Percentiles rank a stretch among this genome's conserved stretches.
These are phyloP conservation scores for Drosophila tripunctata DNA, from an alignment of 2,888 invertebrate genomes.

Conservation along the genomic window DNA sequence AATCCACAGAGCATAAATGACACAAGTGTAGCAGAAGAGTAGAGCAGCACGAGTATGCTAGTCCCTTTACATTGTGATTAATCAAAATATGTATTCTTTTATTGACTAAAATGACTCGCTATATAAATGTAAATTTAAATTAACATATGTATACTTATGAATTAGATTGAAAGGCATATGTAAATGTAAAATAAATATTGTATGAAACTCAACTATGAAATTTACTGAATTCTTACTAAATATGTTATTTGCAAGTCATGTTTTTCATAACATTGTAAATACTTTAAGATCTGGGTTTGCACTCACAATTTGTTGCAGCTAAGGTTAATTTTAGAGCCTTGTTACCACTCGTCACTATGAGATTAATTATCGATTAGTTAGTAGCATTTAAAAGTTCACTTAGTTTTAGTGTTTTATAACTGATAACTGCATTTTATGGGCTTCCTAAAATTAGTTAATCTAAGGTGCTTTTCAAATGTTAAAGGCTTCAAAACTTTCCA, in stretches of 20 bases:
- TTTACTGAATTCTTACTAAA: neutral
- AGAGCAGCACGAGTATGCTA: neutral
- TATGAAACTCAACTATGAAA: neutral
- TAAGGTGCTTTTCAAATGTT: neutral
- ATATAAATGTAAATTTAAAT: neutral
- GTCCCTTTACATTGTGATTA: slow-evolving; percentile 14
- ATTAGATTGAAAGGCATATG: neutral
- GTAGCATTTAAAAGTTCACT: neutral
- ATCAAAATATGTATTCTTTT: neutral
- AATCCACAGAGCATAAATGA: neutral
- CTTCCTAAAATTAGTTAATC: neutral
- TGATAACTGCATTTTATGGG: neutral
- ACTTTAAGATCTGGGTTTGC: too few relatives aligned
- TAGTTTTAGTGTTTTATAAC: neutral
- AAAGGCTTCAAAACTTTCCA: neutral
- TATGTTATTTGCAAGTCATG: neutral
- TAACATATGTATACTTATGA: neutral
- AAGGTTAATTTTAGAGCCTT: neutral
- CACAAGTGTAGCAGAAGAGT: neutral
- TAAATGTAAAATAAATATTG: neutral
- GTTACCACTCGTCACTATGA: neutral
- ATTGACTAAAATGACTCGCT: neutral
- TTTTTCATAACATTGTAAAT: too few relatives aligned
- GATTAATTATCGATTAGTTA: neutral
- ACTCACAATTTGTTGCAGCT: too few relatives aligned